Percentiles rank a stretch among this genome's conserved stretches.
These are phyloP conservation scores for Ooceraea biroi DNA, from an alignment of 1,140 invertebrate genomes.

Conservation along the genomic window DNA sequence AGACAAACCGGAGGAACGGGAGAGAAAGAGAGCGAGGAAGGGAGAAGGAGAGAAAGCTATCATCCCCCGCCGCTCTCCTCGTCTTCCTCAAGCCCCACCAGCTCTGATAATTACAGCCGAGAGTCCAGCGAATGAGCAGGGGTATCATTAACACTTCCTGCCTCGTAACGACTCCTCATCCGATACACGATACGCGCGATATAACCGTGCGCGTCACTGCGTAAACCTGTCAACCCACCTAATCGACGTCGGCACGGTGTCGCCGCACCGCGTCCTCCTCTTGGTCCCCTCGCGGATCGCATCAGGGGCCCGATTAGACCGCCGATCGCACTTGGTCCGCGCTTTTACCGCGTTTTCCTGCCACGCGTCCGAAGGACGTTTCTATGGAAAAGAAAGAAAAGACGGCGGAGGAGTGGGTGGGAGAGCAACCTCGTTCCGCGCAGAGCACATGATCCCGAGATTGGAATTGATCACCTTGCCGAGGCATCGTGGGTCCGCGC, in stretches of 20 bases:
- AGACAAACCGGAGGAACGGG: conserved; percentile 14
- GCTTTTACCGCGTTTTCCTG: not conserved
- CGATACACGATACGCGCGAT: conserved; percentile 78
- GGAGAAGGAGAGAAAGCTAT: conserved; percentile 36
- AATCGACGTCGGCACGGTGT: conserved; percentile 70
- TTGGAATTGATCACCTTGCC: conserved; percentile 62
- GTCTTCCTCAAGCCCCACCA: conserved; percentile 65
- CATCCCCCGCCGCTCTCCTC: conserved; percentile 36
- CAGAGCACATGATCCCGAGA: conserved; percentile 27
- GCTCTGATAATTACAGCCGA: conserved; percentile 84
- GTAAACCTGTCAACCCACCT: conserved; percentile 82
- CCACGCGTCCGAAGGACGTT: no score
- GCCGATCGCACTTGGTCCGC: not conserved
- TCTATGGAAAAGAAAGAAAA: not conserved
- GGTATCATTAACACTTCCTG: conserved; percentile 86
- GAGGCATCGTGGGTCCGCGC: not conserved
- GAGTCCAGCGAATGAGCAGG: conserved; percentile 84
- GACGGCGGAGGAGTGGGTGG: no score
- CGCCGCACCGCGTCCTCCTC: conserved; percentile 33
- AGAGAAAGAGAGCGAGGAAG: conserved; percentile 5
- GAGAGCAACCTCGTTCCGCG: not conserved
- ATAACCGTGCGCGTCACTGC: conserved; percentile 79
- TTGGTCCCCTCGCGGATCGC: not conserved
- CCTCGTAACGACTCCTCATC: conserved; percentile 85
- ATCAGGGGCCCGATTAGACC: not conserved